phyloP scores from a whole-genome alignment of 92 coral and sea anemone species.

The Epizoanthus rinbou region DNA sequence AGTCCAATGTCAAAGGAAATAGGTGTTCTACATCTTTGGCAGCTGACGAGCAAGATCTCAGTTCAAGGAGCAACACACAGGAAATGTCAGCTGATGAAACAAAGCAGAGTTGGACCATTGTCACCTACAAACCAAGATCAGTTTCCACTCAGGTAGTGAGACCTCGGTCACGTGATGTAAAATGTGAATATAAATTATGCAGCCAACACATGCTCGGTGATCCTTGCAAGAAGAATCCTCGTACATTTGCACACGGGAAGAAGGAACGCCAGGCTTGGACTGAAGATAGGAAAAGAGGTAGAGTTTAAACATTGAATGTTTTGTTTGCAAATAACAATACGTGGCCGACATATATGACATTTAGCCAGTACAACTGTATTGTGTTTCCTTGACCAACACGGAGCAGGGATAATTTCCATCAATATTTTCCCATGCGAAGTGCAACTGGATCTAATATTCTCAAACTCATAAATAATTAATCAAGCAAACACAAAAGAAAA shows the following conservation, averaged over 20 bases:
- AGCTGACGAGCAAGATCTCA: no score
- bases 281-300: conserved; percentile 32
- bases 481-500: no score
- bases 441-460: no score
- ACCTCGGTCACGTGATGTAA: background rate
- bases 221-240: conserved; percentile 5
- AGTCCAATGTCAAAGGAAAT: background rate
- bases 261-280: conserved; percentile 47
- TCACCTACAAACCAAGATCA: background rate
- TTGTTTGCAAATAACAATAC: no score
- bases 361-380: no score
- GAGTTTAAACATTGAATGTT: background rate
- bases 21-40: background rate
- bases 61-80: background rate
- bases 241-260: conserved; percentile 67
- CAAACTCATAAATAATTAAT: no score
- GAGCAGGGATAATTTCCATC: no score
- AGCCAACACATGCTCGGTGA: background rate
- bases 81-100: background rate
- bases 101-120: conserved; percentile 16
- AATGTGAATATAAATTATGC: conserved; percentile 1
- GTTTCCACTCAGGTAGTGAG: background rate
- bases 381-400: no score
- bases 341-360: no score
- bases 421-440: no score